Percentiles rank a stretch among this genome's conserved stretches.
These are phyloP conservation scores for Amazonetta brasiliensis DNA, from an alignment of 2,797 vertebrate species.

Conservation along the genomic window DNA sequence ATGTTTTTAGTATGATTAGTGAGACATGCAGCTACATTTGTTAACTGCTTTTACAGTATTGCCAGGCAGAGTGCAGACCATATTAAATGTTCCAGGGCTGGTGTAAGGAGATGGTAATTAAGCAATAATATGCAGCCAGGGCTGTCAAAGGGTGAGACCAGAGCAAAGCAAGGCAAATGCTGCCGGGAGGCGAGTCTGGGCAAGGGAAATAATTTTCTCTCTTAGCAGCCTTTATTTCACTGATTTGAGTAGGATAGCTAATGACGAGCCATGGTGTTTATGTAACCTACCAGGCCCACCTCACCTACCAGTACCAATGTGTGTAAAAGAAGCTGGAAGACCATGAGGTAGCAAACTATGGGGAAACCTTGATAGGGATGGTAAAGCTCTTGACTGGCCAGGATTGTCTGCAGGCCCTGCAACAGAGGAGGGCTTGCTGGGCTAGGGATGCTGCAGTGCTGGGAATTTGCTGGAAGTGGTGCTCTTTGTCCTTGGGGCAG, in stretches of 20 bases:
- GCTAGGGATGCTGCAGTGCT: not conserved
- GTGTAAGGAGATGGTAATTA: conserved; percentile 54
- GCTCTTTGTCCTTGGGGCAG: not conserved
- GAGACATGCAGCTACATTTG: conserved; percentile 40
- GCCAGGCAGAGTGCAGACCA: not conserved
- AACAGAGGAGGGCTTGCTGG: not conserved
- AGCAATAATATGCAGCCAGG: conserved; percentile 29
- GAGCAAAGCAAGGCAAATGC: not conserved
- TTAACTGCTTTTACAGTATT: conserved; percentile 1
- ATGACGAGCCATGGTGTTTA: not conserved
- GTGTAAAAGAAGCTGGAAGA: not conserved
- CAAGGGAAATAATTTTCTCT: not conserved
- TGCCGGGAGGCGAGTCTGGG: not conserved
- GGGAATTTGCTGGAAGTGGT: not conserved
- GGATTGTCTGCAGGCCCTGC: not conserved
- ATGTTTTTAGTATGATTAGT: conserved; percentile 33
- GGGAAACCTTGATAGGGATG: not conserved
- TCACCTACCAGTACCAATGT: not conserved
- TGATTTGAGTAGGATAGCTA: not conserved
- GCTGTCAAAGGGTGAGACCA: conserved; percentile 36
- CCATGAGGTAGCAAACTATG: not conserved
- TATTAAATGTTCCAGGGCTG: not conserved
- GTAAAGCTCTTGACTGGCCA: not conserved
- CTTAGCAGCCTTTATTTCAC: not conserved
- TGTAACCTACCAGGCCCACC: not conserved